A percentile compares a stretch with the other conserved stretches of the same genome.
Conservation (phyloP, 2,888 invertebrate species). For the Oscheius onirici region DNA sequence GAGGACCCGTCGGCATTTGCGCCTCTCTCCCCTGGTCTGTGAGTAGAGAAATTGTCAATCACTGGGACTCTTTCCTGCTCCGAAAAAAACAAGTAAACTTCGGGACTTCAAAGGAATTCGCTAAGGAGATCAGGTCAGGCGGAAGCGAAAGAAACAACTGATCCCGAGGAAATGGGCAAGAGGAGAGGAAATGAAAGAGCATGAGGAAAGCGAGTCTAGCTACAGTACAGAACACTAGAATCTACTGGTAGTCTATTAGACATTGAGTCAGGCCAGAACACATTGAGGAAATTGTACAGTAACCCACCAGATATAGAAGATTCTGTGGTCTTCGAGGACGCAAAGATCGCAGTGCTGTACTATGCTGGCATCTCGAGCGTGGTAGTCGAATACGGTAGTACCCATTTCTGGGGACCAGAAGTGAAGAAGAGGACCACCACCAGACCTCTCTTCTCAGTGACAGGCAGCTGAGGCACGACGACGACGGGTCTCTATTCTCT, state of each 20-base stretch:
- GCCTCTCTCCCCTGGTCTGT: too few relatives aligned
- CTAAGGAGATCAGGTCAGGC: too few relatives aligned
- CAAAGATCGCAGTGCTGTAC: constrained; percentile 45
- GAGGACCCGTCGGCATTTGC: background rate
- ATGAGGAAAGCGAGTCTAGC: background rate
- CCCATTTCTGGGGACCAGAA: background rate
- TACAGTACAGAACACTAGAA: background rate
- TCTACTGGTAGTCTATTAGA: too few relatives aligned
- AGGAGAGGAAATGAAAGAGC: background rate
- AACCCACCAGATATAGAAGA: constrained; percentile 67
- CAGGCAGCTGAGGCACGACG: background rate
- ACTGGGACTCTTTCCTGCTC: background rate
- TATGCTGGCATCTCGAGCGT: constrained; percentile 28
- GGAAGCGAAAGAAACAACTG: too few relatives aligned
- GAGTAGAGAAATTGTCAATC: constrained; percentile 1
- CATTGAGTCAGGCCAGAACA: too few relatives aligned
- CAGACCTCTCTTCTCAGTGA: background rate
- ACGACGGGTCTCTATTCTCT: constrained; percentile 7
- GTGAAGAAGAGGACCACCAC: constrained; percentile 1
- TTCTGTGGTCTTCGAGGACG: constrained; percentile 59
- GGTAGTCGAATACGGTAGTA: constrained; percentile 29
- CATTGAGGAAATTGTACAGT: background rate
- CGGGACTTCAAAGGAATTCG: too few relatives aligned
- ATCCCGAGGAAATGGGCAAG: background rate
- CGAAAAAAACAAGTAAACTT: too few relatives aligned